Evolutionary conservation across 2,888 invertebrate genomes (phyloP).

Genomic region (Eucera pruinosa): DNA sequence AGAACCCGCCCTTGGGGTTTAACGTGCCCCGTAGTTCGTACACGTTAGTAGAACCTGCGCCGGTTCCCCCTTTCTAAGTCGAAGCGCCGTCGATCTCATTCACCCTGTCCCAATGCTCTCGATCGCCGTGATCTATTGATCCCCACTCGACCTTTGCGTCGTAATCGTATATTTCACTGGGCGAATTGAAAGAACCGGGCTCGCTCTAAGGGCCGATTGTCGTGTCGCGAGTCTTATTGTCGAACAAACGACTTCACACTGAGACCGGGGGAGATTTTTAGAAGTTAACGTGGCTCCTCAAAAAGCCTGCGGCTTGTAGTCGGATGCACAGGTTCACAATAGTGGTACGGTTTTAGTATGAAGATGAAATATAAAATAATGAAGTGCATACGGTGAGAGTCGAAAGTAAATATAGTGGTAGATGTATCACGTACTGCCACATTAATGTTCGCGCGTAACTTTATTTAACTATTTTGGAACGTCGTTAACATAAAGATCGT

Average conservation of each 20-base stretch:
- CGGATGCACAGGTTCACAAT: constrained; percentile 19
- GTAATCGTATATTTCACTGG: constrained; percentile 80
- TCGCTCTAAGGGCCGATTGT: constrained; percentile 61
- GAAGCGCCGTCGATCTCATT: constrained; percentile 64
- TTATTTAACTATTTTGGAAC: too few relatives aligned
- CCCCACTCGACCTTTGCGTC: constrained; percentile 78
- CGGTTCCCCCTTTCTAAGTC: constrained; percentile 58
- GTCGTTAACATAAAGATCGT: too few relatives aligned
- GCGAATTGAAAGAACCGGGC: constrained; percentile 46
- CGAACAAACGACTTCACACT: constrained; percentile 24
- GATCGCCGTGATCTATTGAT: constrained; percentile 78
- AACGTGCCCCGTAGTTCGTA: constrained; percentile 64
- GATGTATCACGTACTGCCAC: too few relatives aligned
- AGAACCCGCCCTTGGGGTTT: constrained; percentile 68
- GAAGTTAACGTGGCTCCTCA: constrained; percentile 69
- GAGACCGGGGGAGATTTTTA: constrained; percentile 49
- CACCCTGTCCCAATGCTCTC: constrained; percentile 55
- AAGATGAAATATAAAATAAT: too few relatives aligned
- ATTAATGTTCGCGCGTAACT: too few relatives aligned
- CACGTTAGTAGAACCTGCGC: constrained; percentile 74
- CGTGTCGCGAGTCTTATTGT: constrained; percentile 42
- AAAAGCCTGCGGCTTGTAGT: constrained; percentile 27
- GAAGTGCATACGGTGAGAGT: too few relatives aligned
- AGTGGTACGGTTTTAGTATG: too few relatives aligned
- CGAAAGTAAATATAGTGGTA: too few relatives aligned